A percentile compares a stretch with the other conserved stretches of the same genome.
phyloP scores from a whole-genome alignment of 2,888 invertebrate genomes.

The Falcaria lacertinaria region DNA sequence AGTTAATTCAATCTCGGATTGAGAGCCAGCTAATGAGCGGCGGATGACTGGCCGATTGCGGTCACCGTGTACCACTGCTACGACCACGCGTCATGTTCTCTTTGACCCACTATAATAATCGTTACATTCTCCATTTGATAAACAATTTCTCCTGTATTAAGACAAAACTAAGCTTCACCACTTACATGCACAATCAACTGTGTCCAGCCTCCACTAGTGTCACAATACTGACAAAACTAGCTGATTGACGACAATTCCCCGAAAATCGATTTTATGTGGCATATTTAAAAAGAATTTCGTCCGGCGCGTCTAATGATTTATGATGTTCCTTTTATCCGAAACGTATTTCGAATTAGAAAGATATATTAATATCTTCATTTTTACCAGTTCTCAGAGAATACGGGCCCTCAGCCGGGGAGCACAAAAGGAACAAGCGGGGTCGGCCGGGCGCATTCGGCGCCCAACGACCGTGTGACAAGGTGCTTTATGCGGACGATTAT shows the following conservation, averaged over 20 bases:
- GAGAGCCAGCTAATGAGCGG: constrained; percentile 66
- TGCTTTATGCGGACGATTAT: constrained; percentile 79
- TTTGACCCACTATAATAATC: constrained; percentile 42
- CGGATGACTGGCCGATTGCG: constrained; percentile 63
- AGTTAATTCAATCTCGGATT: constrained; percentile 69
- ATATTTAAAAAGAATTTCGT: constrained; percentile 63
- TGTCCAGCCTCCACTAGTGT: constrained; percentile 24
- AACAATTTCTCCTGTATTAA: constrained; percentile 16
- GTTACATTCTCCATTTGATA: constrained; percentile 31
- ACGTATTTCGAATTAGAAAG: constrained; percentile 79
- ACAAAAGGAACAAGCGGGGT: constrained; percentile 74
- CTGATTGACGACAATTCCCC: constrained; percentile 59
- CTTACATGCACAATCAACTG: constrained; percentile 2
- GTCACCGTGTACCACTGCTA: constrained; percentile 33
- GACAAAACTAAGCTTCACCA: constrained; percentile 9
- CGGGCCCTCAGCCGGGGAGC: constrained; percentile 56
- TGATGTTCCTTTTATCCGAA: constrained; percentile 73
- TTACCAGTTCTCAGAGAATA: constrained; percentile 77
- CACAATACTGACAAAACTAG: constrained; percentile 54
- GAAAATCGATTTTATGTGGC: constrained; percentile 64
- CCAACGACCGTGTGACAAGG: constrained; percentile 79
- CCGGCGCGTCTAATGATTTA: constrained; percentile 69
- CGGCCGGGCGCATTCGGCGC: constrained; percentile 69
- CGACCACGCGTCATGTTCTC: constrained; percentile 44
- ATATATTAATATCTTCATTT: constrained; percentile 80